phyloP scores from a whole-genome alignment of 2,888 invertebrate genomes.

The Chesias legatella region DNA sequence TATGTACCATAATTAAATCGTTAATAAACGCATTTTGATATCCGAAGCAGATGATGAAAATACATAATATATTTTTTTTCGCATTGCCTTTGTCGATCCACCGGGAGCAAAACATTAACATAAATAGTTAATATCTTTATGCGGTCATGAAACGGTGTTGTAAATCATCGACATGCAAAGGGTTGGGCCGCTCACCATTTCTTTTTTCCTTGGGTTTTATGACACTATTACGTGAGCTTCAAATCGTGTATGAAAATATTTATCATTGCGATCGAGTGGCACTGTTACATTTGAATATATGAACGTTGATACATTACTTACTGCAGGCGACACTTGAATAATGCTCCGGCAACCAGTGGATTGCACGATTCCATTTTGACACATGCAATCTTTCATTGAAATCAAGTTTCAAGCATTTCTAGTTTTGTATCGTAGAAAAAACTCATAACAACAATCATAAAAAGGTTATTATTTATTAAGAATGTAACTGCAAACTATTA shows the following conservation, averaged over 20 bases:
- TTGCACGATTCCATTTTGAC: neutral
- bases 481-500: too few relatives aligned
- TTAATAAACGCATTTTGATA: conserved; percentile 13
- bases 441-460: neutral
- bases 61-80: conserved; percentile 13
- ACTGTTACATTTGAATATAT: conserved; percentile 20
- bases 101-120: conserved; percentile 32
- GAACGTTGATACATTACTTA: conserved; percentile 12
- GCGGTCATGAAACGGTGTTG: conserved; percentile 30
- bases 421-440: neutral
- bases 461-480: too few relatives aligned
- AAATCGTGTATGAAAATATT: conserved; percentile 32
- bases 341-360: conserved; percentile 2
- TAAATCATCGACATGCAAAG: conserved; percentile 33
- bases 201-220: conserved; percentile 31
- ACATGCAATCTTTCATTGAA: too few relatives aligned
- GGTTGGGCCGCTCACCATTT: conserved; percentile 28
- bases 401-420: neutral
- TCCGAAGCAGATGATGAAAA: conserved; percentile 16
- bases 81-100: conserved; percentile 25
- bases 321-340: conserved; percentile 13
- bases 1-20: conserved; percentile 5
- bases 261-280: conserved; percentile 25
- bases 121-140: conserved; percentile 27
- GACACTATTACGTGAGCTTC: conserved; percentile 28